A percentile compares a stretch with the other conserved stretches of the same genome.
These are phyloP conservation scores for Eremophila alpestris DNA, from an alignment of 2,797 vertebrate species.

Conservation along the genomic window DNA sequence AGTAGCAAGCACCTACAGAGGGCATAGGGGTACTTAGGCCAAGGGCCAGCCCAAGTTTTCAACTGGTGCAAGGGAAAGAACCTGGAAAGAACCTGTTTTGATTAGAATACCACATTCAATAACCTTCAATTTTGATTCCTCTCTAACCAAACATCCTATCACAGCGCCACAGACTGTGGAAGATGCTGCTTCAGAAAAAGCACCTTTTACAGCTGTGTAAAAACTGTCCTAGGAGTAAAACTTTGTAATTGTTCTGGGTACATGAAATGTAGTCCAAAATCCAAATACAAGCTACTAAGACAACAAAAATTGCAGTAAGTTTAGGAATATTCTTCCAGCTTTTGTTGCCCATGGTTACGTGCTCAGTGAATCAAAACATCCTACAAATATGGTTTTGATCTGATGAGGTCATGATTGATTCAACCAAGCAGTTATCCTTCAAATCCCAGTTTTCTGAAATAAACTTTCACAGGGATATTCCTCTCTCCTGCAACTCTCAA, in stretches of 20 bases:
- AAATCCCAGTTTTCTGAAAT: background rate
- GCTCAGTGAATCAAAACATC: background rate
- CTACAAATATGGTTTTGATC: background rate
- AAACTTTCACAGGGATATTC: background rate
- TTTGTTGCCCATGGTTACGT: background rate
- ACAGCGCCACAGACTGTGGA: constrained; percentile 43
- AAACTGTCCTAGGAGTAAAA: constrained; percentile 19
- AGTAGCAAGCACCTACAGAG: background rate
- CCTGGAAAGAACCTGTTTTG: background rate
- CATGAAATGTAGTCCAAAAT: constrained; percentile 7
- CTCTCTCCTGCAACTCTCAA: background rate
- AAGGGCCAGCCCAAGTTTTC: background rate
- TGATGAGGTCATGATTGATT: background rate
- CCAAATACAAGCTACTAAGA: background rate
- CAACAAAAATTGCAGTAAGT: background rate
- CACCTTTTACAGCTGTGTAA: constrained; percentile 39
- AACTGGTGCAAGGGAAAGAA: background rate
- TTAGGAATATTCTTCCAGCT: background rate
- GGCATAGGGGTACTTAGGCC: background rate
- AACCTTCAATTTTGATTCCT: constrained; percentile 11
- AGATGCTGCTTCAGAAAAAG: constrained; percentile 62
- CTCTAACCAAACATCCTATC: constrained; percentile 5
- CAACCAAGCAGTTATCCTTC: background rate
- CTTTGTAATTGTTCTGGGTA: constrained; percentile 36
- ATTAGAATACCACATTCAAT: background rate